These are phyloP conservation scores for Sprattus sprattus DNA, from an alignment of 2,113 vertebrate species.

Conservation along the genomic window DNA sequence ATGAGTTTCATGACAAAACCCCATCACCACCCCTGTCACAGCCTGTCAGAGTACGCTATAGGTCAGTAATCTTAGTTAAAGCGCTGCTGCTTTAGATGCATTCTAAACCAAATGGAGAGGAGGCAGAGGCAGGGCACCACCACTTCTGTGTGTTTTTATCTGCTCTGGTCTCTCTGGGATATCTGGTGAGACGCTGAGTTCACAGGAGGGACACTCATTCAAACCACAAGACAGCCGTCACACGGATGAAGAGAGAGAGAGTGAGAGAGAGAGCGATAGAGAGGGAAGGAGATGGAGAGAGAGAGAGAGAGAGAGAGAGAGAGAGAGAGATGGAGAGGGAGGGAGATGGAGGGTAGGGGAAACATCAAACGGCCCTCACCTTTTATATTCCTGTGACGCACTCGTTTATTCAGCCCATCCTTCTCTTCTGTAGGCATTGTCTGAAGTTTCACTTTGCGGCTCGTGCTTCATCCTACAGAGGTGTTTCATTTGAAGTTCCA, in stretches of 20 bases:
- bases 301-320: neutral
- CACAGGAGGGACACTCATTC: slow-evolving; percentile 39
- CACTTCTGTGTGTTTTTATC: neutral
- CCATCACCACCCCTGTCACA: neutral
- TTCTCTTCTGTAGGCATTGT: slow-evolving; percentile 25
- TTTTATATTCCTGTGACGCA: slow-evolving; percentile 33
- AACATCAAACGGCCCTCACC: slow-evolving; percentile 44
- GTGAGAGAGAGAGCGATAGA: neutral
- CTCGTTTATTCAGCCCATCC: neutral
- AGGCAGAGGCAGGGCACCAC: neutral
- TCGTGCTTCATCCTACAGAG: slow-evolving; percentile 19
- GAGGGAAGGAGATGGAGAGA: neutral
- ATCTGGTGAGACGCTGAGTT: slow-evolving; percentile 3
- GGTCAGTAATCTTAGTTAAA: neutral
- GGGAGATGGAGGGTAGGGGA: neutral
- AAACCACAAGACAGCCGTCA: slow-evolving; percentile 34
- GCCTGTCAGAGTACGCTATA: neutral
- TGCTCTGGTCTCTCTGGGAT: neutral
- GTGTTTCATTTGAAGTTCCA: slow-evolving; percentile 29
- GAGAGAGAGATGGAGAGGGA: neutral
- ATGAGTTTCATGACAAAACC: neutral
- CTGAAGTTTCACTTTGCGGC: slow-evolving; percentile 30
- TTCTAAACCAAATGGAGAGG: neutral
- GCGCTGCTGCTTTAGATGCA: neutral
- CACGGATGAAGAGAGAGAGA: neutral